A percentile compares a stretch with the other conserved stretches of the same genome.
Evolutionary conservation across 2,888 invertebrate species (phyloP).

Genomic region (Aphidius colemani): DNA sequence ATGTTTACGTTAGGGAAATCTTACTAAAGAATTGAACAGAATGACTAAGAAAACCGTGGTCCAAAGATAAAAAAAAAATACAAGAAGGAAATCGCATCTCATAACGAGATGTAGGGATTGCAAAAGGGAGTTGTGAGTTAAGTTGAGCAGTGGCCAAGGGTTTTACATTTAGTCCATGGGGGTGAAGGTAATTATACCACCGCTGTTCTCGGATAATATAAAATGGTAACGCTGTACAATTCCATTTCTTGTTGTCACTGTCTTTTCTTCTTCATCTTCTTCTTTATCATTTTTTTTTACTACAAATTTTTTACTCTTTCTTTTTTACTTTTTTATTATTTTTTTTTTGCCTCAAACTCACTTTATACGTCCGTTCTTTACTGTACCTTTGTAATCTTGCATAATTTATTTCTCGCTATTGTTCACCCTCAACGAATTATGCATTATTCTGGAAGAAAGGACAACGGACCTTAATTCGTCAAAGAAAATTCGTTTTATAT

Average conservation of each 20-base stretch:
- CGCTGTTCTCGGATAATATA: conserved; percentile 58
- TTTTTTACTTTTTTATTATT: conserved; percentile 16
- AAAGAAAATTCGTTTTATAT: conserved; percentile 44
- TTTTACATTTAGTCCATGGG: conserved; percentile 22
- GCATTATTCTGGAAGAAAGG: conserved; percentile 47
- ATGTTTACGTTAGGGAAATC: conserved; percentile 59
- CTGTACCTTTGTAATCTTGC: conserved; percentile 57
- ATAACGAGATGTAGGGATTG: conserved; percentile 43
- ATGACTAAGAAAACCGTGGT: conserved; percentile 20
- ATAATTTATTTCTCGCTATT: conserved; percentile 60
- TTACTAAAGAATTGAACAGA: conserved; percentile 47
- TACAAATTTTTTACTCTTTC: conserved; percentile 17
- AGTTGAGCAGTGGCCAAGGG: conserved; percentile 11
- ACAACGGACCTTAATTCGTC: conserved; percentile 45
- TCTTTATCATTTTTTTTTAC: conserved; percentile 17
- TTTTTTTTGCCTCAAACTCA: conserved; percentile 20
- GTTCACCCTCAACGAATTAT: conserved; percentile 52
- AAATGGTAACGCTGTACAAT: conserved; percentile 42
- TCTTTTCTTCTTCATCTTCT: conserved; percentile 19
- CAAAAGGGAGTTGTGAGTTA: conserved; percentile 30
- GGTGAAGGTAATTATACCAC: conserved; percentile 56
- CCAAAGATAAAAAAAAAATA: conserved; percentile 24
- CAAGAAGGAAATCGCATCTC: conserved; percentile 45
- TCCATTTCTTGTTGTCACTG: conserved; percentile 23
- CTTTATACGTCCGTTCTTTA: conserved; percentile 25